A percentile compares a stretch with the other conserved stretches of the same genome.
Conservation (phyloP, 2,113 vertebrate genomes). For the Hyla sarda region DNA sequence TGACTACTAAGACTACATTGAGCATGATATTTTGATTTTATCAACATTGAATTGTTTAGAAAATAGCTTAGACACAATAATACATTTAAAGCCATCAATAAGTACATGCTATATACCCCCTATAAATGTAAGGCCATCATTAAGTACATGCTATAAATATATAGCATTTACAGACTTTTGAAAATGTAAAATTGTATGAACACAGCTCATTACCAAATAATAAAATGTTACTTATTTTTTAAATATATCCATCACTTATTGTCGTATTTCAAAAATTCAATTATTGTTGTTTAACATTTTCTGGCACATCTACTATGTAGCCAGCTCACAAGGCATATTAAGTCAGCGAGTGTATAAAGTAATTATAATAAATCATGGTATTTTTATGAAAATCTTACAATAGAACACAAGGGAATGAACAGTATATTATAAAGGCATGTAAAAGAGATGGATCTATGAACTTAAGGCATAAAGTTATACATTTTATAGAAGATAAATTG, state of each 20-base stretch:
- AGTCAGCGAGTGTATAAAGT: conserved; percentile 16
- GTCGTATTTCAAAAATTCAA: not conserved
- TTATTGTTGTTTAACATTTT: not conserved
- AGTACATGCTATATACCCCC: not conserved
- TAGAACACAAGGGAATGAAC: not conserved
- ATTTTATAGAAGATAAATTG: no score
- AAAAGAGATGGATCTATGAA: not conserved
- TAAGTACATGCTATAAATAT: no score
- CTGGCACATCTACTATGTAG: not conserved
- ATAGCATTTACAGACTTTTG: not conserved
- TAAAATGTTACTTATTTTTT: conserved; percentile 15
- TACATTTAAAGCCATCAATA: not conserved
- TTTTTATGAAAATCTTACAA: not conserved
- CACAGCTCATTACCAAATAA: not conserved
- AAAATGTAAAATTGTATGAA: not conserved
- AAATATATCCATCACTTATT: conserved; percentile 3
- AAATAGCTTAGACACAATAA: not conserved
- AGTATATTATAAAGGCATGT: not conserved
- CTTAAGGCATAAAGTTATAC: no score
- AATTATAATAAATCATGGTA: conserved; percentile 12
- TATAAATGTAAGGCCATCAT: no score
- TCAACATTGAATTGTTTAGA: not conserved
- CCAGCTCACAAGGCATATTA: not conserved
- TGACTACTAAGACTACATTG: no score
- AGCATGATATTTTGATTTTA: no score